These are phyloP conservation scores for Protosalanx chinensis DNA, from an alignment of 2,797 vertebrate genomes.

Conservation along the genomic window DNA sequence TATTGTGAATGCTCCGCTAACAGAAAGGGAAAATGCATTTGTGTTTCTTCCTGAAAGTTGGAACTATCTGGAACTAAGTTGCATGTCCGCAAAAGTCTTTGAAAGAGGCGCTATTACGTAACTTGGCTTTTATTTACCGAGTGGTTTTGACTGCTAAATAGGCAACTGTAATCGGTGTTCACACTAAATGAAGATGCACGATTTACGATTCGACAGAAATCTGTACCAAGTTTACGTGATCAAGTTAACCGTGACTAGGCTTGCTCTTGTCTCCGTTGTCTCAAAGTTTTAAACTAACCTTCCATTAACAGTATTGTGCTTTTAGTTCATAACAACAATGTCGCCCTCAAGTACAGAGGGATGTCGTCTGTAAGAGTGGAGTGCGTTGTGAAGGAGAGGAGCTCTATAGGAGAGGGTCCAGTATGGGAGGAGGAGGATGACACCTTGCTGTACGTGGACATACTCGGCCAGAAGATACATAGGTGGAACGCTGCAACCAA, in stretches of 20 bases:
- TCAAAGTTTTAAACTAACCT: too few relatives aligned
- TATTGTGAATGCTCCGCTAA: too few relatives aligned
- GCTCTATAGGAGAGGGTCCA: slow-evolving; percentile 84
- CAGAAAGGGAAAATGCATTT: too few relatives aligned
- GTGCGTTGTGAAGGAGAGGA: slow-evolving; percentile 65
- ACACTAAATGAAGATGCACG: too few relatives aligned
- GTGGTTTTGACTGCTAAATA: not conserved
- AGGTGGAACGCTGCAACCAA: slow-evolving; percentile 76
- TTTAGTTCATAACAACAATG: not conserved
- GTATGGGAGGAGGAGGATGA: slow-evolving; percentile 85
- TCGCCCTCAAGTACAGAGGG: slow-evolving; percentile 14
- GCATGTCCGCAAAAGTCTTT: not conserved
- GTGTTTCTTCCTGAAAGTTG: not conserved
- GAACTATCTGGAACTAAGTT: not conserved
- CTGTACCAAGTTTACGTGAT: too few relatives aligned
- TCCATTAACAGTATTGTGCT: too few relatives aligned
- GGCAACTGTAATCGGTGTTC: too few relatives aligned
- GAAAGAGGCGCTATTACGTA: not conserved
- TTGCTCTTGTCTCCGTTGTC: too few relatives aligned
- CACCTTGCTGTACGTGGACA: slow-evolving; percentile 85
- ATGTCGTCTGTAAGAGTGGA: slow-evolving; percentile 85
- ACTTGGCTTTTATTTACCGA: not conserved
- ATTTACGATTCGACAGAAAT: too few relatives aligned
- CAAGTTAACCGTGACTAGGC: too few relatives aligned
- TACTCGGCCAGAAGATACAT: slow-evolving; percentile 75